Base-by-base conservation (phyloP, 2,888 invertebrate genomes). In the Sarcophaga subvicina region DNA sequence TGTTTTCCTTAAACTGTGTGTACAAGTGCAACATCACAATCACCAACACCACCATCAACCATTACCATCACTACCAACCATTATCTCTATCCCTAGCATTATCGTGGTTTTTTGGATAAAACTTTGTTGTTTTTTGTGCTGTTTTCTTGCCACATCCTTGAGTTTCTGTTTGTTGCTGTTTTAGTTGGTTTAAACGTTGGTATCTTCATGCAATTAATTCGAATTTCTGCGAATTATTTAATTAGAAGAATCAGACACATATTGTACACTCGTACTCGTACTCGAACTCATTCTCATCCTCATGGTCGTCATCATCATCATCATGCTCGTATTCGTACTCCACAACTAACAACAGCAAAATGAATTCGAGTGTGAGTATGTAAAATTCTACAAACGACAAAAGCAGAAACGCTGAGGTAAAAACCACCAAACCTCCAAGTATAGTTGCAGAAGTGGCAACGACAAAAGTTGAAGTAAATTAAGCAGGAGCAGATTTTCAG, bases 171-270 rank as follows among this genome's bases (percentile, higher is more conserved):
- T 22, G 60, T 59, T 37, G 78, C 79, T 66, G 62, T 73, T 60
- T 66, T 71, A 59, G 27, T 62, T 67, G 60, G 27, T 66, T 85
- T 85, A 76, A 85, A 80, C 76, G 27, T 80, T 78, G 90, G 90
- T 91, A 91, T 92, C 92, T 90, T 91, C 91, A 93, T 91, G 93
- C 93, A 93, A 93, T 93, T 93, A 93, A 93, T 91, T 92, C 91
- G 92, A 93, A 93, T 93, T 93, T 93, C 93, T 93, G 93, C 93
- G 93, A 93, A 93, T 93, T 93, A 93, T 93, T 93, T 93, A 93
- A 93, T 93, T 93, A 93, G 93, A 93, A 92, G 91, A 63, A 87
- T 84, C 87, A 87, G 87, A 75, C 87, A 87, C 87, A 87, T 90
- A 87, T 88, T 86, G 82, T 82, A 84, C 75, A 80, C 64, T 84